Conservation (phyloP, 2,113 vertebrate genomes). For the Nannospalax galili region DNA sequence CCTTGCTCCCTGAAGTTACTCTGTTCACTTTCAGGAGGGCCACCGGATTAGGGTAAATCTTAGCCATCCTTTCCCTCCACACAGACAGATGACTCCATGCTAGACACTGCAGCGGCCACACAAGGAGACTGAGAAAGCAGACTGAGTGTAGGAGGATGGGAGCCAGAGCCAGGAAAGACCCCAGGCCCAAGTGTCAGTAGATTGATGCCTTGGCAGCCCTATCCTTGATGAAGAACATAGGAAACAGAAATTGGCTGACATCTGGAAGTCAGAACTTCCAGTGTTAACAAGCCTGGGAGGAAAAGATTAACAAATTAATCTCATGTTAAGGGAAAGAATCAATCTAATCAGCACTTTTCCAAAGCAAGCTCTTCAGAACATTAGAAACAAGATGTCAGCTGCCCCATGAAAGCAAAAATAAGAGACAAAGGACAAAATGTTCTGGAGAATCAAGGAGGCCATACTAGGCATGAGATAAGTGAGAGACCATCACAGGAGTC, state of each 20-base stretch:
- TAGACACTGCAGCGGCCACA: neutral
- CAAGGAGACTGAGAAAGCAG: neutral
- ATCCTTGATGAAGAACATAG: neutral
- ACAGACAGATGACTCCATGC: neutral
- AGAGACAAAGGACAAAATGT: neutral
- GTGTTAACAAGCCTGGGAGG: neutral
- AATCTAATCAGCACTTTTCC: conserved; percentile 27
- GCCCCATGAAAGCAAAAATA: neutral
- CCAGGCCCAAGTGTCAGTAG: neutral
- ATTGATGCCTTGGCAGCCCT: neutral
- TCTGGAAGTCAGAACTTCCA: neutral
- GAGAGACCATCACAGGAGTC: neutral
- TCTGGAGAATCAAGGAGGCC: neutral
- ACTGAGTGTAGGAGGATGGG: neutral
- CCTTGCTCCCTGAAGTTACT: neutral
- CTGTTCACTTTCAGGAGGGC: neutral
- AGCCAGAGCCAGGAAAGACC: neutral
- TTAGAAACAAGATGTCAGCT: neutral
- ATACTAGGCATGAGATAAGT: neutral
- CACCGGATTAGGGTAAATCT: neutral
- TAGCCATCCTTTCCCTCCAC: no score
- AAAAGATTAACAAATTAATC: conserved; percentile 43
- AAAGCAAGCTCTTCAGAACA: conserved; percentile 35
- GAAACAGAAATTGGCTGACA: neutral
- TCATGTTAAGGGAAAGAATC: conserved; percentile 1